A percentile compares a stretch with the other conserved stretches of the same genome.
phyloP scores from a whole-genome alignment of 2,113 vertebrate species.

The Oxyruncus cristatus region DNA sequence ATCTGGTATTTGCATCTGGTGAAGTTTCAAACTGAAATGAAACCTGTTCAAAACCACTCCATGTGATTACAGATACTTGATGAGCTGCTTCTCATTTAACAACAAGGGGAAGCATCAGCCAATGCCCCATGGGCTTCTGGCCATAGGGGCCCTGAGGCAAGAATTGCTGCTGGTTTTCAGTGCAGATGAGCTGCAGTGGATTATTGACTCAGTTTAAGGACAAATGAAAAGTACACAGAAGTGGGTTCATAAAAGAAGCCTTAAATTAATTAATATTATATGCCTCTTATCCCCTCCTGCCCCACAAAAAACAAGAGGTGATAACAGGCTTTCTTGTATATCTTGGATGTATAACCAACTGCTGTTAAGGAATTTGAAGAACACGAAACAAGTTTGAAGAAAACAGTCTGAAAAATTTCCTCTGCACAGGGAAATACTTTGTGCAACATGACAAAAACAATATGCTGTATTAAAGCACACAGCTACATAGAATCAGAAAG shows the following conservation, averaged over 20 bases:
- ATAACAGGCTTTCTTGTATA: neutral
- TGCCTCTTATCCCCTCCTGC: neutral
- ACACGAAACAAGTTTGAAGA: neutral
- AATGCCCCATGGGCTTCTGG: neutral
- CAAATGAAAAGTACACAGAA: neutral
- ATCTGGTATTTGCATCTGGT: neutral
- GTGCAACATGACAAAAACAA: neutral
- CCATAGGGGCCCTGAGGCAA: constrained; percentile 42
- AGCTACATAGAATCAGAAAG: neutral
- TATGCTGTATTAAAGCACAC: neutral
- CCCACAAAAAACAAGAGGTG: neutral
- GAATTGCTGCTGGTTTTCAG: neutral
- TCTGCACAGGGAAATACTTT: neutral
- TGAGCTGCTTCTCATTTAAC: neutral
- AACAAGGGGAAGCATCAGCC: neutral
- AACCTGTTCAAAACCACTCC: neutral
- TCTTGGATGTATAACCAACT: neutral
- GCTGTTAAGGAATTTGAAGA: neutral
- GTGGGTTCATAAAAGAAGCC: neutral
- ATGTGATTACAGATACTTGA: neutral
- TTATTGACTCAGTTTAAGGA: neutral
- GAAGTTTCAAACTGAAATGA: neutral
- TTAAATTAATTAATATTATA: neutral
- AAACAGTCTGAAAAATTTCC: neutral
- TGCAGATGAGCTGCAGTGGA: neutral